These are phyloP conservation scores for Sialia sialis DNA, from an alignment of 2,113 vertebrate species.

Conservation along the genomic window DNA sequence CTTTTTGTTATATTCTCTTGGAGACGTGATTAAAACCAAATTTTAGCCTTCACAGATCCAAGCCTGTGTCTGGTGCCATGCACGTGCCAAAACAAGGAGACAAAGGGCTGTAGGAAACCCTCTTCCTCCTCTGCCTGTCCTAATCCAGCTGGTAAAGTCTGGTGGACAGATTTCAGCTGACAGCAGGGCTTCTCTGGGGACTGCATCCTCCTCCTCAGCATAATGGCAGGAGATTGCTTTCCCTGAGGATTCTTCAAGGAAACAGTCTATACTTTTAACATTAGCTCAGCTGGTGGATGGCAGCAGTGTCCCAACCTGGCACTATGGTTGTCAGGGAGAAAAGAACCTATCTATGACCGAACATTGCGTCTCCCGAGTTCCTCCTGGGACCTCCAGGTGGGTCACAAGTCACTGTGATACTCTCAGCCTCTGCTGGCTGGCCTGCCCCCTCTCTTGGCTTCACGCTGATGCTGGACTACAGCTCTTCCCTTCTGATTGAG, in stretches of 20 bases:
- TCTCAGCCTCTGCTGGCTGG: not conserved
- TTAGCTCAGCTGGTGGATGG: not conserved
- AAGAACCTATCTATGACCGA: not conserved
- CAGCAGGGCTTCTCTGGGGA: not conserved
- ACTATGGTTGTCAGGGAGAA: not conserved
- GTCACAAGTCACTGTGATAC: not conserved
- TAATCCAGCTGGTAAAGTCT: not conserved
- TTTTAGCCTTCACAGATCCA: not conserved
- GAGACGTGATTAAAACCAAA: not conserved
- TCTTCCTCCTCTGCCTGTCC: not conserved
- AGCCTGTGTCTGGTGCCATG: not conserved
- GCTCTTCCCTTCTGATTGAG: not conserved
- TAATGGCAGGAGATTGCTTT: not conserved
- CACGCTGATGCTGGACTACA: not conserved
- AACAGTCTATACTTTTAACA: not conserved
- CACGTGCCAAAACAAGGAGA: rapidly evolving
- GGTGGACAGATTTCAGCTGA: not conserved
- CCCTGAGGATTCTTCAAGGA: not conserved
- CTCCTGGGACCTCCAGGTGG: not conserved
- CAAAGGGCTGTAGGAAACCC: not conserved
- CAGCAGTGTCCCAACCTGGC: not conserved
- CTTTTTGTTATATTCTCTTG: not conserved
- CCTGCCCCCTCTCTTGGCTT: not conserved
- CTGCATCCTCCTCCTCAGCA: not conserved
- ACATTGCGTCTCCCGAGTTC: rapidly evolving